phyloP scores from a whole-genome alignment of 2,113 vertebrate genomes.

The Tragelaphus imberbis region DNA sequence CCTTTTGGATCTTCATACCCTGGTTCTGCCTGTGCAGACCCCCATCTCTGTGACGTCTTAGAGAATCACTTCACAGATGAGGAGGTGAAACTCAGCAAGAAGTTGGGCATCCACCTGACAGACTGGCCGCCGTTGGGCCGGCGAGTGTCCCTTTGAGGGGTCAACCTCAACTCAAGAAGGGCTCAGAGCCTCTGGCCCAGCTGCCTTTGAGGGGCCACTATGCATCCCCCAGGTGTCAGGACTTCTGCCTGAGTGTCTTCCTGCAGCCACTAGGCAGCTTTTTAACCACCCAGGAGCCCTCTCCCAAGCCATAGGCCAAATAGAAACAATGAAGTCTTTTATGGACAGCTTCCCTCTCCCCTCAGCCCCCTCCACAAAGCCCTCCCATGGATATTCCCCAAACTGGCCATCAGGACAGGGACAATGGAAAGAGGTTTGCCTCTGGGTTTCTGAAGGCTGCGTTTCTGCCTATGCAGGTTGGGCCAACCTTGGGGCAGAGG shows the following conservation, averaged over 20 bases:
- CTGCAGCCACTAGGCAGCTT: not conserved
- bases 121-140: not conserved
- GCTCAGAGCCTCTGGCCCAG: not conserved
- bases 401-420: not conserved
- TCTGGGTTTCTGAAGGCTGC: not conserved
- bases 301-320: not conserved
- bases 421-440: not conserved
- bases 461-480: not conserved
- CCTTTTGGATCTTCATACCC: not conserved
- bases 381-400: not conserved
- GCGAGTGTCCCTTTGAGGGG: not conserved
- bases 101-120: not conserved
- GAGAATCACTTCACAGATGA: not conserved
- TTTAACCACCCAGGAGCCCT: not conserved
- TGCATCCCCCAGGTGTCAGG: no score
- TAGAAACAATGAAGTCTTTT: not conserved
- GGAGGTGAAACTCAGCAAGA: not conserved
- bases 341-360: not conserved
- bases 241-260: not conserved
- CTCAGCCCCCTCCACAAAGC: not conserved
- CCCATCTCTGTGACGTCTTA: not conserved
- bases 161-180: not conserved
- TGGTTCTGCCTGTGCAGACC: not conserved
- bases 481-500: not conserved
- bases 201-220: accelerated